phyloP scores from a whole-genome alignment of 2,888 invertebrate genomes.

The Yponomeuta cagnagella region DNA sequence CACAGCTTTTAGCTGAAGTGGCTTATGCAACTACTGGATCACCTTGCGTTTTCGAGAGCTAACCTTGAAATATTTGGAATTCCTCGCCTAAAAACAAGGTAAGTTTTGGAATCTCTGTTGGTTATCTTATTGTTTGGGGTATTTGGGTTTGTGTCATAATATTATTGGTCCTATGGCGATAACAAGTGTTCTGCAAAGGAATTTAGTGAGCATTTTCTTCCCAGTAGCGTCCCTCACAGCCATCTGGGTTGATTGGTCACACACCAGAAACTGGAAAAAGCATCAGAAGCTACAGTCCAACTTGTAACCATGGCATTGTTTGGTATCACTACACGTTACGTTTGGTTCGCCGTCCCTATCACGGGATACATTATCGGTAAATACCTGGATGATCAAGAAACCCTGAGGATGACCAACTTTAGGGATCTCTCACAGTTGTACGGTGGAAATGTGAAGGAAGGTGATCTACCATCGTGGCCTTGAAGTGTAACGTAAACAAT shows the following conservation, averaged over 20 bases:
- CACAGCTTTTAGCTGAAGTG: no score
- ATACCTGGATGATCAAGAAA: slow-evolving; percentile 81
- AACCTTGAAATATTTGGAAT: neutral
- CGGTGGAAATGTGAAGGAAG: slow-evolving; percentile 78
- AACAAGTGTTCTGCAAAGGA: slow-evolving; percentile 71
- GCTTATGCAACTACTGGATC: neutral
- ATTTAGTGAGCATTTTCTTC: slow-evolving; percentile 80
- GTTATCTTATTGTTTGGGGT: neutral
- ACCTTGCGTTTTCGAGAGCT: neutral
- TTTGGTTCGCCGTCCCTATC: slow-evolving; percentile 71
- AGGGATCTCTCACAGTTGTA: slow-evolving; percentile 88
- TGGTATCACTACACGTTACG: slow-evolving; percentile 72
- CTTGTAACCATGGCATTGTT: slow-evolving; percentile 61
- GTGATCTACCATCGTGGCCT: slow-evolving; percentile 85
- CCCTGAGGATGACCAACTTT: slow-evolving; percentile 81
- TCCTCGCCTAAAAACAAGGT: neutral
- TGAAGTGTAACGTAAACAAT: slow-evolving; percentile 32
- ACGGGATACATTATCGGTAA: slow-evolving; percentile 77
- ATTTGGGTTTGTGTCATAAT: neutral
- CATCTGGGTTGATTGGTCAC: slow-evolving; percentile 84
- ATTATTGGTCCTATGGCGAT: slow-evolving; percentile 59
- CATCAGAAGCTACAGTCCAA: slow-evolving; percentile 23
- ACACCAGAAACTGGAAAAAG: slow-evolving; percentile 84
- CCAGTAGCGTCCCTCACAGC: slow-evolving; percentile 74
- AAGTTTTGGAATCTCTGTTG: no score